Conservation (phyloP, 2,888 invertebrate genomes). For the Mythimna impura region DNA sequence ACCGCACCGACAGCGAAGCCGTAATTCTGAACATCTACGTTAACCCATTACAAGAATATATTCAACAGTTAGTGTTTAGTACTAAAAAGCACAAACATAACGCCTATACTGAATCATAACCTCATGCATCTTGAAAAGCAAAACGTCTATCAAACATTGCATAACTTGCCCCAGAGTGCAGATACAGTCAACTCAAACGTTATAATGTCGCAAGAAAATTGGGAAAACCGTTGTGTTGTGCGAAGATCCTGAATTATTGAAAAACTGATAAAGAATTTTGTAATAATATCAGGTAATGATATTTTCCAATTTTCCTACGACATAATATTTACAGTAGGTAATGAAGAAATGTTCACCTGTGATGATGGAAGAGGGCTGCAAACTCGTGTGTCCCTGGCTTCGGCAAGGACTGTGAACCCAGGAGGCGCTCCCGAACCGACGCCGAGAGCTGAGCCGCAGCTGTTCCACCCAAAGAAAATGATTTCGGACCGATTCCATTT, state of each 20-base stretch:
- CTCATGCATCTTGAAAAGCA: conserved; percentile 28
- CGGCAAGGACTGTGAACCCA: conserved; percentile 96
- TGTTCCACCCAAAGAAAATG: conserved; percentile 95
- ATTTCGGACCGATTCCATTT: conserved; percentile 94
- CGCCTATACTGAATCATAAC: conserved; percentile 1
- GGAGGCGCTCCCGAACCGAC: conserved; percentile 95
- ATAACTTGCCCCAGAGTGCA: conserved; percentile 2
- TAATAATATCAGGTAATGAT: background rate
- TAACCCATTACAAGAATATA: background rate
- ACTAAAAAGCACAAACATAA: conserved; percentile 34
- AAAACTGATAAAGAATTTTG: background rate
- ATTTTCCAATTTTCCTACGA: background rate
- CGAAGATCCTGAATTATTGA: background rate
- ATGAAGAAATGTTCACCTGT: conserved; percentile 82
- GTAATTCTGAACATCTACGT: background rate
- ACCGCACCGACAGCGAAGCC: background rate
- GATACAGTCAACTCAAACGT: conserved; percentile 8
- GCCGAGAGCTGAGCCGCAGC: conserved; percentile 96
- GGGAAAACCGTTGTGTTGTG: background rate
- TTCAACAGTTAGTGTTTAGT: conserved; percentile 37
- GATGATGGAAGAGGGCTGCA: conserved; percentile 91
- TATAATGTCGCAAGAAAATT: background rate
- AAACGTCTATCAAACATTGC: conserved; percentile 14
- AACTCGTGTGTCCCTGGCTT: conserved; percentile 94
- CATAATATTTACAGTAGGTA: background rate